Percentiles rank a stretch among this genome's conserved stretches.
These are phyloP conservation scores for Rhadinocentrus ornatus DNA, from an alignment of 2,797 vertebrate species.

Conservation along the genomic window DNA sequence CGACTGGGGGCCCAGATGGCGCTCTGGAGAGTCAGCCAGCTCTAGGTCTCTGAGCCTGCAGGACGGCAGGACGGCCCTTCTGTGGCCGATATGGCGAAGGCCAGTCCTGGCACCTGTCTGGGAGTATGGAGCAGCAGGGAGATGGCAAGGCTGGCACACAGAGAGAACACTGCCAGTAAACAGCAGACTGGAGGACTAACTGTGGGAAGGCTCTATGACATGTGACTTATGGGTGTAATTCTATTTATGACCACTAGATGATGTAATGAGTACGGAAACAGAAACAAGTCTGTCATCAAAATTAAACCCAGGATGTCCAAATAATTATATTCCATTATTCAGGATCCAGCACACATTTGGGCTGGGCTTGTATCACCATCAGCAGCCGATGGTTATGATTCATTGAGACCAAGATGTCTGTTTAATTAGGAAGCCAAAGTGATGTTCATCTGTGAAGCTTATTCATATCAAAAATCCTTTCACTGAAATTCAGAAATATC, in stretches of 20 bases:
- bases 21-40: conserved; percentile 74
- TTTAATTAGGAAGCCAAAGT: conserved; percentile 1
- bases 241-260: conserved; percentile 56
- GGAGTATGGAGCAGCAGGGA: conserved; percentile 76
- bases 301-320: conserved; percentile 5
- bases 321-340: background rate
- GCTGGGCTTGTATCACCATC: background rate
- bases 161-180: conserved; percentile 71
- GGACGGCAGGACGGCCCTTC: conserved; percentile 82
- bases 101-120: conserved; percentile 78
- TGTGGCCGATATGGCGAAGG: conserved; percentile 83
- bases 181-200: conserved; percentile 72
- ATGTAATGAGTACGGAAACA: conserved; percentile 25
- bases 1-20: conserved; percentile 81
- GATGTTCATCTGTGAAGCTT: background rate
- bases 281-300: background rate
- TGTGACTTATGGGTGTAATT: conserved; percentile 35
- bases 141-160: conserved; percentile 67
- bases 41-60: conserved; percentile 76
- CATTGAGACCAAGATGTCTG: background rate
- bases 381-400: background rate
- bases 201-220: conserved; percentile 48
- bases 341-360: background rate
- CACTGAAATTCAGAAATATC: background rate
- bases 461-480: background rate